These are phyloP conservation scores for Drosophila trapezifrons DNA, from an alignment of 1,140 invertebrate genomes.

Conservation along the genomic window DNA sequence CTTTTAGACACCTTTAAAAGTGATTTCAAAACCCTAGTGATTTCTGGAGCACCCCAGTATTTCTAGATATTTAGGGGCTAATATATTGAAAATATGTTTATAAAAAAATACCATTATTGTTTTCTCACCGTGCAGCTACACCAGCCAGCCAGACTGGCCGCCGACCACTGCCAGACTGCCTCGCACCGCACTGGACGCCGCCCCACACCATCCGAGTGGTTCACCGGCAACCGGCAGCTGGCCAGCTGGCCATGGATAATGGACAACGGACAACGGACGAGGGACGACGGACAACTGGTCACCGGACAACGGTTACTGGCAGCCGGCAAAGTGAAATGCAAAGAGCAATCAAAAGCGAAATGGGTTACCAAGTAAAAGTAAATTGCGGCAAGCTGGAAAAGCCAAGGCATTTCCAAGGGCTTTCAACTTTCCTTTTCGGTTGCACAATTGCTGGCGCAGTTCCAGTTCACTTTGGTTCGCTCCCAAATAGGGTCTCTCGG, in stretches of 20 bases:
- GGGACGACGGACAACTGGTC: constrained; percentile 13
- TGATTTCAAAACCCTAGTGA: too few species aligned
- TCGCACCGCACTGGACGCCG: background rate
- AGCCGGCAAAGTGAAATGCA: constrained; percentile 67
- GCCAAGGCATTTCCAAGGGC: constrained; percentile 44
- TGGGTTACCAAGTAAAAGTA: constrained; percentile 78
- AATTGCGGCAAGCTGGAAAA: constrained; percentile 57
- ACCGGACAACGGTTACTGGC: constrained; percentile 24
- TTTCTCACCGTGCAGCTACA: constrained; percentile 7
- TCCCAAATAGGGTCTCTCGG: constrained; percentile 25
- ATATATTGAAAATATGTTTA: too few species aligned
- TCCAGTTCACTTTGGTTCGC: constrained; percentile 5
- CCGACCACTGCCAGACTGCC: constrained; percentile 20
- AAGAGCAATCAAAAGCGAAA: constrained; percentile 77
- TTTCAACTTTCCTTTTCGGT: constrained; percentile 77
- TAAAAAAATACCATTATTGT: too few species aligned
- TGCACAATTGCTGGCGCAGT: constrained; percentile 57
- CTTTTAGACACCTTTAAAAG: too few species aligned
- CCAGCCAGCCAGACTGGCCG: constrained; percentile 31
- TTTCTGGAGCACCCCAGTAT: too few species aligned
- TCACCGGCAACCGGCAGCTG: constrained; percentile 37
- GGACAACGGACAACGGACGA: constrained; percentile 4
- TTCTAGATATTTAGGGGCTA: too few species aligned
- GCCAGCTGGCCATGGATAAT: constrained; percentile 31
- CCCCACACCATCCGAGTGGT: constrained; percentile 8